Base-by-base conservation (phyloP, 2,113 vertebrate species). In the Misgurnus mizolepis region DNA sequence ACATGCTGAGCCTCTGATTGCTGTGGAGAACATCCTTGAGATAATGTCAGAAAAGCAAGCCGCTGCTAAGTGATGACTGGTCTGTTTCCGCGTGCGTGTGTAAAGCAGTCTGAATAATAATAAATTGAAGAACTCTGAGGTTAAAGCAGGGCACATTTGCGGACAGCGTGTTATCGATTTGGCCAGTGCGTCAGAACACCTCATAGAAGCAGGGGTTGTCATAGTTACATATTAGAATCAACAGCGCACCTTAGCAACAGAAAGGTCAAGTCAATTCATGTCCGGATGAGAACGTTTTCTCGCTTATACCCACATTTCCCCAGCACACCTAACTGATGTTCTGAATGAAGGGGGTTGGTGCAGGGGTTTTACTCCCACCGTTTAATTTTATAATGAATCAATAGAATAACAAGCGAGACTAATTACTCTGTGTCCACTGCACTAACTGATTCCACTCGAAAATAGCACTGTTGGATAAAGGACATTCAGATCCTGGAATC, bases 181-280 rank as follows among this genome's bases (percentile, higher is more conserved):
- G 81, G 67, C 64, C 66, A 41, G 75, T 86, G 82, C 82, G 76
- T 86, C 84, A 86, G 62, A 58, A 61, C 80, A 9, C 43, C 72
- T 82, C 11, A 18, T 58, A 17, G 22, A 81, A 66, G 47, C 61
- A 40, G 76, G 68, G 82, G 83, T 88, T 86, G 86, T 85, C 82
- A 88, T 85, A 83, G 85, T 82, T 85, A 86, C 85, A 82, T 79
- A 83, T 81, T 76, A 82, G 73, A 85, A 80, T 83, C 83, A 84
- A 85, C 80, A 70, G 79, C 74, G 83, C 78, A 76, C 83, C 83
- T 62, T 84, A 82, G 85, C 85, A 84, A 85, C 68, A 67, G 67
- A 84, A 88, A 84, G 85, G 85, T 86, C 85, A 88, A 85, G 80
- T 82, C 76, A 82, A 84, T 82, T 78, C 82, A 83, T 79, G 79